A percentile compares a stretch with the other conserved stretches of the same genome.
phyloP scores from a whole-genome alignment of 64 coral and sea anemone genomes.

The Astreopora myriophthalma region DNA sequence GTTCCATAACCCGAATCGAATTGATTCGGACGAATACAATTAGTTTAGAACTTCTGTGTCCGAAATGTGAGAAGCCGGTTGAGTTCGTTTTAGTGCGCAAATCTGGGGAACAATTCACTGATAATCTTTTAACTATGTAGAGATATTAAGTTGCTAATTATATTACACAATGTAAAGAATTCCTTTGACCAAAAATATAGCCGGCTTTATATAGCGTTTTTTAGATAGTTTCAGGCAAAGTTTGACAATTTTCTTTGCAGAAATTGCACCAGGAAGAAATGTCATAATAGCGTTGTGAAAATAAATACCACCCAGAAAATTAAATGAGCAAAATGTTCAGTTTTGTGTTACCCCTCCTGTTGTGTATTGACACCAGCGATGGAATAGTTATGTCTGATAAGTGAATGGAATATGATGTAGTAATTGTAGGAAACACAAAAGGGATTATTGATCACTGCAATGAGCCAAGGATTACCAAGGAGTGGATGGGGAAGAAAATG shows the following conservation, averaged over 20 bases:
- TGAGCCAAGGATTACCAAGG: background rate
- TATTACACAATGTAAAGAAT: conserved; percentile 4
- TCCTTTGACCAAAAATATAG: background rate
- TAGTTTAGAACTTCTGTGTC: background rate
- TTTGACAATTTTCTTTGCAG: background rate
- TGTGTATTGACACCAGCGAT: background rate
- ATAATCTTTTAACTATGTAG: conserved; percentile 42
- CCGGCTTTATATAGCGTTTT: too few species aligned
- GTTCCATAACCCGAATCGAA: background rate
- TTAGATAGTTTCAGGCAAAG: background rate
- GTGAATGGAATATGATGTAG: background rate
- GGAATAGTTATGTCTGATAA: background rate
- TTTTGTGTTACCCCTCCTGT: background rate
- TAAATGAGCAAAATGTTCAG: background rate
- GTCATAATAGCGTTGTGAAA: background rate
- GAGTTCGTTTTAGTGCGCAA: background rate
- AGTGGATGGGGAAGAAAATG: background rate
- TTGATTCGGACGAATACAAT: too few species aligned
- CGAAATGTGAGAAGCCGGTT: background rate
- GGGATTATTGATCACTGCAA: background rate
- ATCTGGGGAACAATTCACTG: conserved; percentile 39
- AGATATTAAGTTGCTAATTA: conserved; percentile 44
- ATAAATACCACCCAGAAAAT: background rate
- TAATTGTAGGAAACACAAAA: background rate
- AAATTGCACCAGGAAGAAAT: background rate